These are phyloP conservation scores for Orcinus orca DNA, from an alignment of 2,113 vertebrate genomes.

Conservation along the genomic window DNA sequence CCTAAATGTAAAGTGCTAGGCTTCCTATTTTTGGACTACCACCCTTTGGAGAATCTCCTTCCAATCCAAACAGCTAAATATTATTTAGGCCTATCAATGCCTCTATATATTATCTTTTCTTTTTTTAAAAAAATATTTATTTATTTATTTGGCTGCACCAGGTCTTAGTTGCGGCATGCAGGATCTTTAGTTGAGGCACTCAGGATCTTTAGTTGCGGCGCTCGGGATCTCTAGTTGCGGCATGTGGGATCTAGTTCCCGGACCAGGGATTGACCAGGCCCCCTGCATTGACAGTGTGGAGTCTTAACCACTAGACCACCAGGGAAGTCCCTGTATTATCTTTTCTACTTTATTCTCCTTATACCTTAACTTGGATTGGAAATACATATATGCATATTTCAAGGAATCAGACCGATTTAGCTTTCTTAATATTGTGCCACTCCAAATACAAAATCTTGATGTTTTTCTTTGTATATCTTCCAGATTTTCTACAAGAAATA, in stretches of 20 bases:
- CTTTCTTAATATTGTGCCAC: not conserved
- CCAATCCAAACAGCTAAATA: not conserved
- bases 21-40: not conserved
- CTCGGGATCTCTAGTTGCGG: no score
- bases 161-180: no score
- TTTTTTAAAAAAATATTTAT: no score
- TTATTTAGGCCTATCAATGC: not conserved
- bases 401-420: not conserved
- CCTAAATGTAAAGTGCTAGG: slow-evolving; percentile 1
- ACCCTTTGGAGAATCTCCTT: slow-evolving; percentile 4
- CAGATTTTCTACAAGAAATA: not conserved
- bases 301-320: no score
- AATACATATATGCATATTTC: not conserved
- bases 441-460: not conserved
- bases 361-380: not conserved
- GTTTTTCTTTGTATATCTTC: not conserved
- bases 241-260: no score
- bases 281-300: no score
- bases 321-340: not conserved
- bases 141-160: no score
- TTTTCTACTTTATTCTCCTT: not conserved
- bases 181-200: no score
- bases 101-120: not conserved
- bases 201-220: no score
- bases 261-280: no score